Evolutionary conservation across 2,113 vertebrate genomes (phyloP), one percentile per base, ranked within the genome.

Genomic region (Serilophus lunatus): DNA sequence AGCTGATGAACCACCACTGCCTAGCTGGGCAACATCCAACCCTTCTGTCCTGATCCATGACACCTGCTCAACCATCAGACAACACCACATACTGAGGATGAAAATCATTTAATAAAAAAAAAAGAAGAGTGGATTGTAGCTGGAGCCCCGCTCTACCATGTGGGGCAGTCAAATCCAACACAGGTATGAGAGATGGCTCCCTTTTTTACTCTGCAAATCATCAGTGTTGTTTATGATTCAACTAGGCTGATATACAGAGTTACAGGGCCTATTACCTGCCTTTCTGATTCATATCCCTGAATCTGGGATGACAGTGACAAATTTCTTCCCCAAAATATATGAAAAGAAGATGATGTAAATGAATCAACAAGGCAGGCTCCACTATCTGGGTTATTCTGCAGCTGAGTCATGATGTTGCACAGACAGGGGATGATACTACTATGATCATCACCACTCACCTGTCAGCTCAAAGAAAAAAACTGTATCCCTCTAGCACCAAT

Each of bases 321-420:
- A 60, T 44, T 83, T 72, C n/a, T 61, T 66, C 63, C 71, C 26
- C 0, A 0, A 12, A 83, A 64, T 77, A 31, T 24, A 26, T 47
- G 56, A 31, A 36, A 42, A 64, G 70, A 26, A 71, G 50, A 57
- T 10, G 4, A 38, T 1, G 0, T 19, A 35, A 2, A 1, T 19
- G 35, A 64, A 28, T 82, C 80, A 81, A 56, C 31, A 68, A 69
- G 53, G 56, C 59, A 81, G 56, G 31, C 44, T 78, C 8, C 7
- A 3, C 18, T 59, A 8, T 25, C 26, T 54, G 35, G 26, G 15
- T 50, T 59, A 69, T 33, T 33, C 57, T 18, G 25, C 42, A 64
- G 35, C 28, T 56, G 22, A 29, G 22, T 56, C 35, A 70, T 1
- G 3, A 45, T 26, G 33, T 4, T 8, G 29, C 12, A 87, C 53